Evolutionary conservation across 1,140 invertebrate species (phyloP).

Genomic region (Lerema accius): DNA sequence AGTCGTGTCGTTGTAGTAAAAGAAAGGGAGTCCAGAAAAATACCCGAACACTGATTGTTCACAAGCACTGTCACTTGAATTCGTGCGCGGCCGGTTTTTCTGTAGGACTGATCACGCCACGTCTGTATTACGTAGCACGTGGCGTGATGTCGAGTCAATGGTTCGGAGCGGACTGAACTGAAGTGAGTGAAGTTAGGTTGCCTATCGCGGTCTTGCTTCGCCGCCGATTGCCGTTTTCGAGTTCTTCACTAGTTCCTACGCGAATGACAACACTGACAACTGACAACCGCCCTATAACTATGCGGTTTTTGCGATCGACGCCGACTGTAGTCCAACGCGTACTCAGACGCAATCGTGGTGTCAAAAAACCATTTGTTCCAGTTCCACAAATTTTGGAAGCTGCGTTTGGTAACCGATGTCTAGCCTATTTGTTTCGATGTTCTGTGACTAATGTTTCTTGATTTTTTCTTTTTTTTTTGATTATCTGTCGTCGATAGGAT

Average conservation of each 20-base stretch:
- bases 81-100: slow-evolving; percentile 65
- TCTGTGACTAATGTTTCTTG: not conserved
- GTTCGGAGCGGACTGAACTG: slow-evolving; percentile 62
- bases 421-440: slow-evolving; percentile 5
- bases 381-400: slow-evolving; percentile 32
- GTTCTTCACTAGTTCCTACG: no score
- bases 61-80: slow-evolving; percentile 75
- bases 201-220: slow-evolving; percentile 37
- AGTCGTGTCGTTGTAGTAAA: slow-evolving; percentile 43
- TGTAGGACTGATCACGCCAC: slow-evolving; percentile 62
- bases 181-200: slow-evolving; percentile 12
- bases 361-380: slow-evolving; percentile 36
- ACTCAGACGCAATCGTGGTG: slow-evolving; percentile 33
- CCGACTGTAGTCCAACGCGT: not conserved
- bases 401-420: not conserved
- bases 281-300: slow-evolving; percentile 3
- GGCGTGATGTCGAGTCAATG: slow-evolving; percentile 60
- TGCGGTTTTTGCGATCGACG: not conserved
- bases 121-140: slow-evolving; percentile 47
- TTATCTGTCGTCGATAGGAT: no score
- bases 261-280: slow-evolving; percentile 12
- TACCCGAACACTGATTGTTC: slow-evolving; percentile 62
- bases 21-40: slow-evolving; percentile 52
- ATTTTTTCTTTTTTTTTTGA: slow-evolving; percentile 4
- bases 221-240: slow-evolving; percentile 40